phyloP scores from a whole-genome alignment of 2,113 vertebrate species.

The Solea senegalensis region DNA sequence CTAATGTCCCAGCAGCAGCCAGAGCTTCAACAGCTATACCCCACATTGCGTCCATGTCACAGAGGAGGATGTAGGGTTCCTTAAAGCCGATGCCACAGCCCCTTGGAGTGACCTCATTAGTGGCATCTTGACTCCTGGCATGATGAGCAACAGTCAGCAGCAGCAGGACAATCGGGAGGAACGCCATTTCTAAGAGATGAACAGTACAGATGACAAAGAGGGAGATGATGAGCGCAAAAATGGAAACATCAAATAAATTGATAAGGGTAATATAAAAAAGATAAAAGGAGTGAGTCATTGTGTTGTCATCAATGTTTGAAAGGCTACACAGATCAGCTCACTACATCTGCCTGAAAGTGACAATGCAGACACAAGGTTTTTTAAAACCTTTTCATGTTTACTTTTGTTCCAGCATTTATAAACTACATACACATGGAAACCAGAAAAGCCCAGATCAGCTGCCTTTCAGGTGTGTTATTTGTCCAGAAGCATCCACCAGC shows the following conservation, averaged over 20 bases:
- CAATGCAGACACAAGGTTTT: slow-evolving; percentile 47
- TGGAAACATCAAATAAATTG: neutral
- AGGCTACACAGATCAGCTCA: slow-evolving; percentile 13
- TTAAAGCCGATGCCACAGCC: slow-evolving; percentile 91
- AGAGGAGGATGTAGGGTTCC: slow-evolving; percentile 90
- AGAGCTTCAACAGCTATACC: slow-evolving; percentile 91
- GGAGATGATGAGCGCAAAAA: slow-evolving; percentile 7
- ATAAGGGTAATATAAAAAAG: slow-evolving; percentile 4
- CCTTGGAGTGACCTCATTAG: slow-evolving; percentile 82
- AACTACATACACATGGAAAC: slow-evolving; percentile 9
- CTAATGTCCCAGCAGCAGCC: slow-evolving; percentile 87
- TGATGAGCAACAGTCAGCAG: slow-evolving; percentile 81
- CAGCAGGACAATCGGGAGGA: slow-evolving; percentile 77
- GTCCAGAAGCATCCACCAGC: slow-evolving; percentile 24
- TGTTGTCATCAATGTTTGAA: slow-evolving; percentile 36
- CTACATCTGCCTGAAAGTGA: slow-evolving; percentile 39
- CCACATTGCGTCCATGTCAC: slow-evolving; percentile 95
- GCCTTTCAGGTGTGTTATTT: slow-evolving; percentile 22
- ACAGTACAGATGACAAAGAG: slow-evolving; percentile 33
- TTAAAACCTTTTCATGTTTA: slow-evolving; percentile 11
- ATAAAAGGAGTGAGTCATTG: slow-evolving; percentile 37
- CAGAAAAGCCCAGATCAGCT: slow-evolving; percentile 19
- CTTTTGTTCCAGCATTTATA: slow-evolving; percentile 11
- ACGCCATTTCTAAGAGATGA: slow-evolving; percentile 73
- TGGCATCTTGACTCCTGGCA: slow-evolving; percentile 71